Base-by-base conservation (phyloP, 1,140 invertebrate species). In the Scaptodrosophila lebanonensis region DNA sequence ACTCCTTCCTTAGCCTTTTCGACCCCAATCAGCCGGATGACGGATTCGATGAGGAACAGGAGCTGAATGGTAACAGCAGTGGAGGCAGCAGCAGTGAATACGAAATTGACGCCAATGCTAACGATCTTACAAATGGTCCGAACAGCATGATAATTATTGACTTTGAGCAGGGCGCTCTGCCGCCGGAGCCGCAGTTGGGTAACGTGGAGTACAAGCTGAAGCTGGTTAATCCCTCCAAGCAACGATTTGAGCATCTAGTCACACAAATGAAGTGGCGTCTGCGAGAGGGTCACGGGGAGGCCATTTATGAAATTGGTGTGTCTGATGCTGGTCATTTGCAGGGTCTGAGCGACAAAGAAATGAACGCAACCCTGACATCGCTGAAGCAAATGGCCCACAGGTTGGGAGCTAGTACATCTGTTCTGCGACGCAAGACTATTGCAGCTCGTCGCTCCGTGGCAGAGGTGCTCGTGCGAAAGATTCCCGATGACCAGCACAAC, bases 221-320 rank as follows among this genome's bases (percentile, higher is more conserved):
- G 83, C 88, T 96, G 47, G 91, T 96, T 2, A 94, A 92, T 87
- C 93, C 94, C 1, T 94, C 94, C 6, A 93, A 92, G 87, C 91
- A 94, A 67, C 89, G 95, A 38, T 96, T 97, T 84, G 93, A 97
- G 87, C 94, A 96, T 87, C 87, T 97, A 18, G 95, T 97, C 0
- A 96, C 95, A 0, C 95, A 97, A 91, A 91, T 97, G 90, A 96
- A 96, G 89, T 97, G 95, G 95, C 89, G 95, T 8, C 88, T 96
- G 5, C 89, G 93, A 0, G 95, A 96, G 76, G 95, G 95, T 8
- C 93, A 95, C 47, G 97, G 97, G 3, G 95, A 97, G 87, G 97
- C 97, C 0, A 95, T 99, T 64, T 99, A 99, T 89, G 95, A 98
- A 88, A 95, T 98, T 40, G 97, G 97, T 0, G 97, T 99, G 0